Base-by-base conservation (phyloP, 2,113 vertebrate genomes). In the Crotalus viridis region DNA sequence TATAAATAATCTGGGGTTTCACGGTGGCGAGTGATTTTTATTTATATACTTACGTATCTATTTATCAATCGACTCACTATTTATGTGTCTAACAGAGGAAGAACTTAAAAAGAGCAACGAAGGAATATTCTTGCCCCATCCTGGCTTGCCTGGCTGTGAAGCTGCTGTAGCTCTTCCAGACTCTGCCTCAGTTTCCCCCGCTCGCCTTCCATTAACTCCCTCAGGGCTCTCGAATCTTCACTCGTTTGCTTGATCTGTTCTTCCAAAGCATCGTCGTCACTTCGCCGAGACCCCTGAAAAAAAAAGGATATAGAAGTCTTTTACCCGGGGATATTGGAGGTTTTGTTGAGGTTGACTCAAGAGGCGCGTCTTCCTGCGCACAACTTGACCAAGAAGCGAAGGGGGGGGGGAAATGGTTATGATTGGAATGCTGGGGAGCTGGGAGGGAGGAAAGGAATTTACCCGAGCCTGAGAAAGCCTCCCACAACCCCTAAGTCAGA, bases 261-360 rank as follows among this genome's bases (percentile, higher is more conserved):
- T 97, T 99, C 99, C 97, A 99, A 98, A 91, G 98, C 98, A 97
- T 99, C 99, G 39, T 99, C 99, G 0, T 99, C 99, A 3, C 98
- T 98, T 95, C 98, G 98, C 89, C 98, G 98, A 33, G 99, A 98
- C 91, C 98, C 98, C 99, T 99, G 96, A 94, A 61, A 95, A 96
- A 96, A 69, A 81, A 43, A 56, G 55, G 33, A 21, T 21, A 43
- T 9, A 39, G 21, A 39, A 81, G 33, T 21, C n/a, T 81, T 39
- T 39, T 21, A 43, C 74, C 17, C 6, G 3, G 64, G 64, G 64
- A n/a, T 15, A n/a, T n/a, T 2, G n/a, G 26, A 5, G 61, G 26
- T 0, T 10, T 61, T 4, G 24, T 64, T 3, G 28, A 64, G 26
- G 61, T n/a, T 12, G 26, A 2, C 61, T 64, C 61, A 48, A 48